Evolutionary conservation across 2,797 vertebrate genomes (phyloP).

Genomic region (Silurus aristotelis): DNA sequence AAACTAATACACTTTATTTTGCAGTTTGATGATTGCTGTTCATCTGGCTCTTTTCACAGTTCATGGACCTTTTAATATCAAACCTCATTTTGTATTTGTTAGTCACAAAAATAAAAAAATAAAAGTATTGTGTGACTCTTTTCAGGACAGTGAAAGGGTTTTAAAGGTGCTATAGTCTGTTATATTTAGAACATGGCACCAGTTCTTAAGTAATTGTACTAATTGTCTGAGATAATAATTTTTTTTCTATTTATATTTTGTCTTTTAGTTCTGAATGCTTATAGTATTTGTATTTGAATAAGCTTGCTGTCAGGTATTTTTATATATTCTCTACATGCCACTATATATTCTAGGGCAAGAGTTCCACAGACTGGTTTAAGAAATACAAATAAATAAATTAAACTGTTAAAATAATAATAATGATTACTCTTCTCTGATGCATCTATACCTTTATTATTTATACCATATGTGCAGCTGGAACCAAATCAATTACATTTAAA

Average conservation of each 20-base stretch:
- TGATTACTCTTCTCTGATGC: background rate
- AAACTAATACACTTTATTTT: background rate
- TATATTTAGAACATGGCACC: background rate
- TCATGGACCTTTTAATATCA: background rate
- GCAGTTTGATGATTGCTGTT: background rate
- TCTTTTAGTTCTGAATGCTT: background rate
- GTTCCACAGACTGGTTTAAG: background rate
- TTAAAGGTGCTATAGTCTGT: background rate
- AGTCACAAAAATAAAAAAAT: too few species aligned
- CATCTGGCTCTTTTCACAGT: background rate
- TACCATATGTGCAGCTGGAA: constrained; percentile 7
- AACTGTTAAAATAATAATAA: background rate
- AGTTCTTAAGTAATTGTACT: background rate
- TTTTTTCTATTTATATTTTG: background rate
- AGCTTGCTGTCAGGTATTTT: background rate
- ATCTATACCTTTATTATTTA: constrained; percentile 23
- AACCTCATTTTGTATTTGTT: background rate
- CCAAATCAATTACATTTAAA: constrained; percentile 18
- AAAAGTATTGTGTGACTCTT: background rate
- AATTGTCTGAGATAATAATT: background rate
- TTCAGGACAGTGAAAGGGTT: background rate
- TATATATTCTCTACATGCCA: background rate
- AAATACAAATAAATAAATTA: background rate
- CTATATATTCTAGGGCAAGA: background rate
- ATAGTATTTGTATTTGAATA: background rate